Evolutionary conservation across 2,113 vertebrate genomes (phyloP).

Genomic region (Eudorcas thomsonii): DNA sequence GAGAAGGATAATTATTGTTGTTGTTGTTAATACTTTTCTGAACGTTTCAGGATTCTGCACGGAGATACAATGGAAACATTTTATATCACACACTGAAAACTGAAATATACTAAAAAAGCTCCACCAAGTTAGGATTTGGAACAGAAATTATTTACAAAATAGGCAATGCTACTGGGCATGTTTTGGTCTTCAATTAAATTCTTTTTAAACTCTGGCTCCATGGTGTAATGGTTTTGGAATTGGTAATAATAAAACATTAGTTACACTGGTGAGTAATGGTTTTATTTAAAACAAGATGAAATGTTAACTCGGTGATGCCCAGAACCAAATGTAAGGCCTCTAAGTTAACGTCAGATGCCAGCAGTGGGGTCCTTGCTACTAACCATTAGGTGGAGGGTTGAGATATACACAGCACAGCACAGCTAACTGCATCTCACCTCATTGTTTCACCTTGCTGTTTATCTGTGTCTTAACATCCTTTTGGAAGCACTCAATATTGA

Average conservation of each 20-base stretch:
- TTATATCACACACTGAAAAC: background rate
- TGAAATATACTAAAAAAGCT: background rate
- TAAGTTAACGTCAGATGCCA: background rate
- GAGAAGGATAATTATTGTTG: background rate
- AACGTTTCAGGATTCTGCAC: background rate
- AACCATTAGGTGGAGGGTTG: background rate
- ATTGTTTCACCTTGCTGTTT: background rate
- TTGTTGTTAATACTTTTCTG: background rate
- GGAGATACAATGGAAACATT: background rate
- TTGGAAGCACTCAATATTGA: background rate
- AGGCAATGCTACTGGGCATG: conserved; percentile 35
- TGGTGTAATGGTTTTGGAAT: conserved; percentile 52
- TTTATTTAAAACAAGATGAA: conserved; percentile 63
- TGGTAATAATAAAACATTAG: conserved; percentile 56
- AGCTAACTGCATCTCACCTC: background rate
- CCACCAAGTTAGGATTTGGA: conserved; percentile 26
- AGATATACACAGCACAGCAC: background rate
- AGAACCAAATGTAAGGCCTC: background rate
- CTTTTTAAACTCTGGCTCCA: conserved; percentile 49
- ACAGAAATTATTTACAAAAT: conserved; percentile 57
- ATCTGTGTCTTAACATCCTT: background rate
- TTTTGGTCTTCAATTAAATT: conserved; percentile 61
- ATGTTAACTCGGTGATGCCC: conserved; percentile 6
- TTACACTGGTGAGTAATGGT: conserved; percentile 16
- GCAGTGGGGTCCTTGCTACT: rapidly evolving